These are phyloP conservation scores for Gymnarchus niloticus DNA, from an alignment of 2,113 vertebrate species.

Conservation along the genomic window DNA sequence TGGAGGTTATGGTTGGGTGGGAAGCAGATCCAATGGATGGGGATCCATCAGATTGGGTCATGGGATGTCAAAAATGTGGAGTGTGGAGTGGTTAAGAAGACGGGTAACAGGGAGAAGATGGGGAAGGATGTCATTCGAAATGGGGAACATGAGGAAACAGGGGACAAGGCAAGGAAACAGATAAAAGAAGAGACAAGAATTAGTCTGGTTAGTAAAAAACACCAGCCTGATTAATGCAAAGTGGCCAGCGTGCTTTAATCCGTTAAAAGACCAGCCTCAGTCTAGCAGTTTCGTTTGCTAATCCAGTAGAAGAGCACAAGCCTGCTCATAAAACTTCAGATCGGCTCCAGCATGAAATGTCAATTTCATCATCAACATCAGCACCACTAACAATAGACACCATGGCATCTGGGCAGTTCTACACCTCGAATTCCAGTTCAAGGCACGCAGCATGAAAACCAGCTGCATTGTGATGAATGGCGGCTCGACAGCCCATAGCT, in stretches of 20 bases:
- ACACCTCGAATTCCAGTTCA: not conserved
- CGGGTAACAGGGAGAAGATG: slow-evolving; percentile 22
- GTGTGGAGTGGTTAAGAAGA: slow-evolving; percentile 16
- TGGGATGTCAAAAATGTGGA: slow-evolving; percentile 27
- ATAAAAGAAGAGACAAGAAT: slow-evolving; percentile 14
- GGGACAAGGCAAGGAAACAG: not conserved
- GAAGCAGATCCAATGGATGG: slow-evolving; percentile 36
- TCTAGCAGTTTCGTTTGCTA: not conserved
- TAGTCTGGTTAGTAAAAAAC: slow-evolving; percentile 15
- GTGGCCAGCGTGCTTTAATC: slow-evolving; percentile 13
- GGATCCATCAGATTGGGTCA: slow-evolving; percentile 40
- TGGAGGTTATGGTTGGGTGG: not conserved
- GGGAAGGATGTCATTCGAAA: not conserved
- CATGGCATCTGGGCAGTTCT: not conserved
- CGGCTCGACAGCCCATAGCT: not conserved
- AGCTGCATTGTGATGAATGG: not conserved
- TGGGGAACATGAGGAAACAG: not conserved
- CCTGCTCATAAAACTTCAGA: no score
- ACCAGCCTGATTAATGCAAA: slow-evolving; percentile 15
- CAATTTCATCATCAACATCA: not conserved
- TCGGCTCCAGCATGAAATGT: slow-evolving; percentile 8
- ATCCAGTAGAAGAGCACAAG: no score
- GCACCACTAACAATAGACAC: not conserved
- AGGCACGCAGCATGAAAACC: not conserved
- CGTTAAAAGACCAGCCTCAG: not conserved